A percentile compares a stretch with the other conserved stretches of the same genome.
Evolutionary conservation across 2,797 vertebrate genomes (phyloP).

Genomic region (Antrozous pallidus): DNA sequence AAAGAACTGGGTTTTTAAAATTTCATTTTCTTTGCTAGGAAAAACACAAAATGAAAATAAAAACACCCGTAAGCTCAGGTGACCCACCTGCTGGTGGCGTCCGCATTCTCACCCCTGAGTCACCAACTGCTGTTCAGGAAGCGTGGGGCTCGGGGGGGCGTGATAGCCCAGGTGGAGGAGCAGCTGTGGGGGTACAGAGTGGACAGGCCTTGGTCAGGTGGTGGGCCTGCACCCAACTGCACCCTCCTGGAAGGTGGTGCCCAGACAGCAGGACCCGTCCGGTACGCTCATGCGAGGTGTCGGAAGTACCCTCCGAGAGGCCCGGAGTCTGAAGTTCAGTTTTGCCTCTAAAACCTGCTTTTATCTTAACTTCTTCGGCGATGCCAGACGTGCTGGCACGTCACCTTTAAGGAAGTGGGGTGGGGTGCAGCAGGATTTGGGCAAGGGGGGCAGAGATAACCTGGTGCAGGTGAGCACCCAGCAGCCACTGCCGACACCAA

Average conservation of each 20-base stretch:
- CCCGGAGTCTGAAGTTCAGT: neutral
- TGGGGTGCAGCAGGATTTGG: neutral
- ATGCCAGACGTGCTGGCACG: neutral
- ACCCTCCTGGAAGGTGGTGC: neutral
- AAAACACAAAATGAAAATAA: neutral
- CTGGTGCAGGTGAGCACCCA: slow-evolving; percentile 88
- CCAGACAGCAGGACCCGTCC: too few relatives aligned
- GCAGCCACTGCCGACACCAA: neutral
- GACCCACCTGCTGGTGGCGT: too few relatives aligned
- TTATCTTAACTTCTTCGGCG: neutral
- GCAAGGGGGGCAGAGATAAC: slow-evolving; percentile 80
- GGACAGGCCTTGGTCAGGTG: too few relatives aligned
- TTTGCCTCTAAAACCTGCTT: neutral
- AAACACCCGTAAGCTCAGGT: neutral
- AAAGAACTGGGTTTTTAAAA: neutral
- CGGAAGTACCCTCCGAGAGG: too few relatives aligned
- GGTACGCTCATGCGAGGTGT: too few relatives aligned
- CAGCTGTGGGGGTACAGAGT: too few relatives aligned
- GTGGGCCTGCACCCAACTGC: neutral
- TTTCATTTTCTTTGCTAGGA: too few relatives aligned
- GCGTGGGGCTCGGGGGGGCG: too few relatives aligned
- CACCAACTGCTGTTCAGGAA: too few relatives aligned
- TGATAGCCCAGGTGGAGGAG: too few relatives aligned
- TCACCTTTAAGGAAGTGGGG: neutral
- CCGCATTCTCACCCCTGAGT: neutral